phyloP scores from a whole-genome alignment of 2,113 vertebrate genomes.

The Terrapene triunguis region DNA sequence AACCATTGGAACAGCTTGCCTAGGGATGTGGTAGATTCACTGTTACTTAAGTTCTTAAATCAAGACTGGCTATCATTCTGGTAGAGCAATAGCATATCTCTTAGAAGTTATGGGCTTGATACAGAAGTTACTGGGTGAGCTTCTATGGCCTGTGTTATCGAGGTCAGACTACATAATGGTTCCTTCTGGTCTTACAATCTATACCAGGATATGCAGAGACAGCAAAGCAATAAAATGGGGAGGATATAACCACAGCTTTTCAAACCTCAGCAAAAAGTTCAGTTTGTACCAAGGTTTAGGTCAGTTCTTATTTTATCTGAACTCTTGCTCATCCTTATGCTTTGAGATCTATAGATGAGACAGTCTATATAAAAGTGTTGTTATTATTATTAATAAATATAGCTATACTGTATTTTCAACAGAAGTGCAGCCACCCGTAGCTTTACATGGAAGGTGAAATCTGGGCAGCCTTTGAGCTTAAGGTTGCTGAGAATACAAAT shows the following conservation, averaged over 20 bases:
- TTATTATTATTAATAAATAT: neutral
- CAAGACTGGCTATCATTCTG: neutral
- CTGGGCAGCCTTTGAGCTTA: neutral
- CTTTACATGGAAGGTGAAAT: neutral
- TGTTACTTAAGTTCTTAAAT: neutral
- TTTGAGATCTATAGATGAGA: fast-evolving
- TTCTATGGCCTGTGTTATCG: fast-evolving
- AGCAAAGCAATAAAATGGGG: fast-evolving
- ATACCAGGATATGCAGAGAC: fast-evolving
- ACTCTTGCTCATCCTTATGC: fast-evolving
- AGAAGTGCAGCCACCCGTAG: fast-evolving
- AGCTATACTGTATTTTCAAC: fast-evolving
- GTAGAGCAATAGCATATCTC: neutral
- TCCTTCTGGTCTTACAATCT: fast-evolving
- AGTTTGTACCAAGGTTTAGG: neutral
- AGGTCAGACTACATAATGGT: fast-evolving
- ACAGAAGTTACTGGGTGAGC: fast-evolving
- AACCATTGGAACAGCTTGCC: fast-evolving
- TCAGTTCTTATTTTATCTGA: fast-evolving
- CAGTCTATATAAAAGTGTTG: fast-evolving
- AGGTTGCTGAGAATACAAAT: neutral
- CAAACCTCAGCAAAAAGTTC: neutral
- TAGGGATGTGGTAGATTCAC: fast-evolving
- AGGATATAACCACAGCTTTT: fast-evolving
- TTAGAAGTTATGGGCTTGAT: neutral